These are phyloP conservation scores for Dexiosoma caninum DNA, from an alignment of 2,888 invertebrate species.

Conservation along the genomic window DNA sequence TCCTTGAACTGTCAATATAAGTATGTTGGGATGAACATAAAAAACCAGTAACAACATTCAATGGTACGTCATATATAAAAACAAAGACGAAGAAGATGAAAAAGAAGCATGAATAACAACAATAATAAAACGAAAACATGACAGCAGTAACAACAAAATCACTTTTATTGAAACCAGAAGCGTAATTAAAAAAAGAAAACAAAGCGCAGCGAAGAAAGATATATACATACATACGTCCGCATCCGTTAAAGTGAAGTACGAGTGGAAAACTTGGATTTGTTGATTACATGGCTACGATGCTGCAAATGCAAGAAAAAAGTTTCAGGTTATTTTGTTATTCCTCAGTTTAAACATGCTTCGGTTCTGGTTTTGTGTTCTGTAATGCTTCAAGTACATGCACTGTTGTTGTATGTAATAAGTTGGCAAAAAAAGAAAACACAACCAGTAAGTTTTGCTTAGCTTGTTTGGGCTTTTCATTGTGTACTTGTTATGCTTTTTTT, in stretches of 20 bases:
- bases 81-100: slow-evolving; percentile 36
- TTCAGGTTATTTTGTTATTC: slow-evolving; percentile 48
- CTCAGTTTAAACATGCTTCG: slow-evolving; percentile 34
- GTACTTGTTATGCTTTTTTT: slow-evolving; percentile 20
- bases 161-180: slow-evolving; percentile 61
- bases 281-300: slow-evolving; percentile 46
- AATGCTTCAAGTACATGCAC: slow-evolving; percentile 55
- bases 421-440: neutral
- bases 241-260: slow-evolving; percentile 59
- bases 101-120: slow-evolving; percentile 39
- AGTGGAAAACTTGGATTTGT: slow-evolving; percentile 65
- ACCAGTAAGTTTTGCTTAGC: slow-evolving; percentile 44
- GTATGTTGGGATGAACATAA: slow-evolving; percentile 57
- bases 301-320: slow-evolving; percentile 7
- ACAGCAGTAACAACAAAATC: slow-evolving; percentile 42
- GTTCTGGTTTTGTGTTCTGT: slow-evolving; percentile 53
- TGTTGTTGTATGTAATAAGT: slow-evolving; percentile 35
- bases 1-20: slow-evolving; percentile 74
- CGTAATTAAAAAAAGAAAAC: slow-evolving; percentile 36
- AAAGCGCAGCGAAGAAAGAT: slow-evolving; percentile 10
- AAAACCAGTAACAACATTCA: slow-evolving; percentile 61
- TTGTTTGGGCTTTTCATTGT: slow-evolving; percentile 44
- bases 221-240: slow-evolving; percentile 55
- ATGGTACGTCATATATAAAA: slow-evolving; percentile 36
- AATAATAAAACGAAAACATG: slow-evolving; percentile 42